Percentiles rank a stretch among this genome's conserved stretches.
Evolutionary conservation across 2,888 invertebrate genomes (phyloP).

Genomic region (Nezara viridula): DNA sequence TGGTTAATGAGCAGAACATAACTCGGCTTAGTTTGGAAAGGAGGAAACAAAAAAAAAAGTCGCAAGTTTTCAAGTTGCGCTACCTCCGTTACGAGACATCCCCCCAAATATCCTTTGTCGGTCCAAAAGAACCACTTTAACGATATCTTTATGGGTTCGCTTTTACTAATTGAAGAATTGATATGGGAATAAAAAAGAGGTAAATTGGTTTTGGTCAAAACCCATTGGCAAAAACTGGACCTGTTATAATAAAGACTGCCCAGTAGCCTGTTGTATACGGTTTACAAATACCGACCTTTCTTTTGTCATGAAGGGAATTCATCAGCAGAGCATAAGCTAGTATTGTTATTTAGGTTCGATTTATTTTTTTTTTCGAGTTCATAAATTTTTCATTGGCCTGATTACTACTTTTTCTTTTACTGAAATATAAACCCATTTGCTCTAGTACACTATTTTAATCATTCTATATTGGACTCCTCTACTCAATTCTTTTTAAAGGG

Average conservation of each 20-base stretch:
- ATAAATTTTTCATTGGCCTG: no score
- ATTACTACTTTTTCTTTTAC: no score
- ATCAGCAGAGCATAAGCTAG: background rate
- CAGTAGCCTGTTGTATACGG: background rate
- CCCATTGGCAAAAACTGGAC: background rate
- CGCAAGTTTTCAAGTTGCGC: background rate
- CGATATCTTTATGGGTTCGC: conserved; percentile 13
- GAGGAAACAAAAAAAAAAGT: conserved; percentile 14
- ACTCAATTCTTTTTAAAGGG: background rate
- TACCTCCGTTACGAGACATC: background rate
- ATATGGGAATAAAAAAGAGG: background rate
- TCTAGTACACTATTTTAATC: background rate
- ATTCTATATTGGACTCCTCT: background rate
- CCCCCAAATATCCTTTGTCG: conserved; percentile 31
- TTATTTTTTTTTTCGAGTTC: no score
- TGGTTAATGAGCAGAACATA: conserved; percentile 11
- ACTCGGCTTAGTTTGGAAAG: conserved; percentile 13
- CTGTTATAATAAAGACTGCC: background rate
- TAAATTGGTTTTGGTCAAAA: conserved; percentile 19
- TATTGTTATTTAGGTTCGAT: no score
- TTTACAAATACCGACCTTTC: background rate
- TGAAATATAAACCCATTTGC: background rate
- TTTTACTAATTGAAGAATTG: conserved; percentile 43
- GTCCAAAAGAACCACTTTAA: background rate
- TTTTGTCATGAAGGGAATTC: background rate